A percentile compares a stretch with the other conserved stretches of the same genome.
Evolutionary conservation across 2,113 vertebrate species (phyloP).

Genomic region (Onychostoma macrolepis): DNA sequence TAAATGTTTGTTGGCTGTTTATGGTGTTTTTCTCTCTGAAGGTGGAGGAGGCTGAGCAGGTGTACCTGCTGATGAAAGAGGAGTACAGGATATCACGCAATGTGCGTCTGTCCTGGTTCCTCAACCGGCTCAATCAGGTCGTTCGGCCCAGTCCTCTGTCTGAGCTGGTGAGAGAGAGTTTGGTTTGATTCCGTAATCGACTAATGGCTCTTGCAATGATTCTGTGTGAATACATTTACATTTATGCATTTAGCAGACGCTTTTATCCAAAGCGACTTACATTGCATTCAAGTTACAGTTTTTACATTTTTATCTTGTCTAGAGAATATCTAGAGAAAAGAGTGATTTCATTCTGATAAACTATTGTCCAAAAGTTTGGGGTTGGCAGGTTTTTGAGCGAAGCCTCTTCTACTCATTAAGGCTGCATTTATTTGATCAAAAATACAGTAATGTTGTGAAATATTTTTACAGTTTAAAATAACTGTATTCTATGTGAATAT

Average conservation of each 20-base stretch:
- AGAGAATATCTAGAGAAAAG: background rate
- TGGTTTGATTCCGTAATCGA: background rate
- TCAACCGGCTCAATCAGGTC: slow-evolving; percentile 88
- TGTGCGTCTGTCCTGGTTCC: slow-evolving; percentile 95
- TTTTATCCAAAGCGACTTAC: no score
- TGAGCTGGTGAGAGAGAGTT: slow-evolving; percentile 81
- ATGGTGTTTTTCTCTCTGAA: slow-evolving; percentile 57
- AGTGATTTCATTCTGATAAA: background rate
- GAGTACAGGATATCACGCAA: slow-evolving; percentile 96
- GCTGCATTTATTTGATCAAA: background rate
- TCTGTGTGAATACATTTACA: background rate
- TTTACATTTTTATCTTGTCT: no score
- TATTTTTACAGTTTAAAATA: background rate
- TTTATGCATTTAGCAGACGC: no score
- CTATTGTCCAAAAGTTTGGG: background rate
- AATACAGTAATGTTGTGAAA: background rate
- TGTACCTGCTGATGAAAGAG: slow-evolving; percentile 95
- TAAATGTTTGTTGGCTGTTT: background rate
- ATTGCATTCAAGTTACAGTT: no score
- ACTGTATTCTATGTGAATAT: background rate
- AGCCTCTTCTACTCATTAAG: background rate
- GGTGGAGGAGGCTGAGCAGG: slow-evolving; percentile 97
- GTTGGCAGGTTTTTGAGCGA: background rate
- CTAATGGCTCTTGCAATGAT: background rate
- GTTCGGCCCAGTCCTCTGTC: slow-evolving; percentile 83